Evolutionary conservation across 2,888 invertebrate genomes (phyloP).

Genomic region (Andrena bucephala): DNA sequence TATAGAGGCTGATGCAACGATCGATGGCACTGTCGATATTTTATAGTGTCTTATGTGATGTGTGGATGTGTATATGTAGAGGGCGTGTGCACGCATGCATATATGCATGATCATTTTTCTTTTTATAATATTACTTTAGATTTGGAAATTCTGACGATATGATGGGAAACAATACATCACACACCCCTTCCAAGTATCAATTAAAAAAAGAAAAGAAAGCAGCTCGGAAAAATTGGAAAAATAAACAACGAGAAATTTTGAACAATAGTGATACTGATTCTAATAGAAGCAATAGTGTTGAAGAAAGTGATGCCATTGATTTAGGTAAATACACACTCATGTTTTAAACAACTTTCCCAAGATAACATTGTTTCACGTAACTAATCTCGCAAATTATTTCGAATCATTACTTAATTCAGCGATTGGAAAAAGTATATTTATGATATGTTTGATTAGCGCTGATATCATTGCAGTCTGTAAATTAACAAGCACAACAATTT

Average conservation of each 20-base stretch:
- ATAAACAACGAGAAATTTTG: conserved; percentile 69
- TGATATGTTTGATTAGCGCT: neutral
- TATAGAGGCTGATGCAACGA: too few species aligned
- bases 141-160: conserved; percentile 73
- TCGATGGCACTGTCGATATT: too few species aligned
- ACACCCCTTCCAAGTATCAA: conserved; percentile 88
- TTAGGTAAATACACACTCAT: conserved; percentile 66
- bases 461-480: neutral
- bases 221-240: conserved; percentile 87
- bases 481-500: neutral
- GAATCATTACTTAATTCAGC: neutral
- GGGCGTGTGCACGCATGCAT: too few species aligned
- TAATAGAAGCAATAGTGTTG: conserved; percentile 71
- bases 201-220: conserved; percentile 88
- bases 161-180: conserved; percentile 70
- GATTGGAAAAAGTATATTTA: neutral
- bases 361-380: neutral
- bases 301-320: conserved; percentile 75
- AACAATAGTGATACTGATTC: conserved; percentile 54
- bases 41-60: too few species aligned
- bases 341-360: neutral
- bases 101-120: too few species aligned
- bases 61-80: too few species aligned
- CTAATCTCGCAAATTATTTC: neutral
- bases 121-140: too few species aligned